phyloP scores from a whole-genome alignment of 2,888 invertebrate species.

The Pristionchus exspectatus region DNA sequence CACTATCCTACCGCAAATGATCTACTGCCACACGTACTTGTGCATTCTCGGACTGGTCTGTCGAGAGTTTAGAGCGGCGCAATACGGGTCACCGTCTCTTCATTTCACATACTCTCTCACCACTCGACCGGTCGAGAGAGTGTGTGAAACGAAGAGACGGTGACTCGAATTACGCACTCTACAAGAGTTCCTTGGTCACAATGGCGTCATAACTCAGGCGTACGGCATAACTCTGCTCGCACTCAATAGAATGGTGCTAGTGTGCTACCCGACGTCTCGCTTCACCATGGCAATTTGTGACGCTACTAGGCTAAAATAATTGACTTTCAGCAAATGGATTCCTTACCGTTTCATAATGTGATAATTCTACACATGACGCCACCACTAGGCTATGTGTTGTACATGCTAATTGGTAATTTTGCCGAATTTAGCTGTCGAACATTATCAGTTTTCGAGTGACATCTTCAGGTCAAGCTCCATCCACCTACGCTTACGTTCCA shows the following conservation, averaged over 20 bases:
- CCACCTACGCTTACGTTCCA: neutral
- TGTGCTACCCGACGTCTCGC: neutral
- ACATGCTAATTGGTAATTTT: neutral
- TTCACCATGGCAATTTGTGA: neutral
- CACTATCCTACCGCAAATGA: neutral
- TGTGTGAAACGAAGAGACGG: too few species aligned
- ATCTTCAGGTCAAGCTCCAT: neutral
- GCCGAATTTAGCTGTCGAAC: too few species aligned
- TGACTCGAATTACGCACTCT: too few species aligned
- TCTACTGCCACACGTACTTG: neutral
- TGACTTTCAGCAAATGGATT: neutral
- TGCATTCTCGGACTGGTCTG: constrained; percentile 13
- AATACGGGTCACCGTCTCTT: too few species aligned
- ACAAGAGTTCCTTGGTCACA: too few species aligned
- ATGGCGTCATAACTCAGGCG: neutral
- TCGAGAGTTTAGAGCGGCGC: too few species aligned
- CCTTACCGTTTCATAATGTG: neutral
- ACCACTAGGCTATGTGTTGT: neutral
- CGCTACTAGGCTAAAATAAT: neutral
- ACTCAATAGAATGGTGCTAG: neutral
- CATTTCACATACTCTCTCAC: too few species aligned
- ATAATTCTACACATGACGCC: neutral
- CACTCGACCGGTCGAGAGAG: too few species aligned
- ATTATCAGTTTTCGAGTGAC: neutral
- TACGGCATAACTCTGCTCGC: neutral